Evolutionary conservation across 2,113 vertebrate genomes (phyloP).

Genomic region (Pleuronectes platessa): DNA sequence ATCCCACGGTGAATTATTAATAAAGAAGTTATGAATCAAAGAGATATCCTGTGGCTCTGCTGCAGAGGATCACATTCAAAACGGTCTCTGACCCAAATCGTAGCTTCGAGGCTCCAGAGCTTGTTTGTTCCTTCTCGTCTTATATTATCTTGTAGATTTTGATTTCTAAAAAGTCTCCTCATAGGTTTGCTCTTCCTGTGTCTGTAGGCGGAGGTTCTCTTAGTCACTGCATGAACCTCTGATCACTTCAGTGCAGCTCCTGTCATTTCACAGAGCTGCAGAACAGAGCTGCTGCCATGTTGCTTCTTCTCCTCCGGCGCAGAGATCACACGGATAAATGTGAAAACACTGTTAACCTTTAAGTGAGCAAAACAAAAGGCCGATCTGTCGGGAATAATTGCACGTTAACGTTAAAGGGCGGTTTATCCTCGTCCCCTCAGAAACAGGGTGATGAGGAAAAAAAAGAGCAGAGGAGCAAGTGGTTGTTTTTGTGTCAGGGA

Average conservation of each 20-base stretch:
- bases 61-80: background rate
- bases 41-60: background rate
- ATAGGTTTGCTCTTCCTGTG: background rate
- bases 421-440: conserved; percentile 1
- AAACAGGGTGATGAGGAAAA: conserved; percentile 50
- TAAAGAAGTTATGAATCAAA: background rate
- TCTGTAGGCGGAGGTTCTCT: conserved; percentile 21
- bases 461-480: conserved; percentile 40
- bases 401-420: conserved; percentile 30
- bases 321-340: conserved; percentile 21
- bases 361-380: conserved; percentile 21
- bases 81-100: background rate
- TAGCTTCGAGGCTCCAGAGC: background rate
- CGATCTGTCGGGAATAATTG: conserved; percentile 30
- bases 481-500: conserved; percentile 48
- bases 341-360: conserved; percentile 32
- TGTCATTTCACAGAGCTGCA: conserved; percentile 15
- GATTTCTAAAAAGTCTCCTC: background rate
- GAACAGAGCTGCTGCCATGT: conserved; percentile 14
- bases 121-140: background rate
- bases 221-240: background rate
- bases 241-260: conserved; percentile 27
- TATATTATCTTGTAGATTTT: background rate
- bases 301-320: conserved; percentile 16
- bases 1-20: too few relatives aligned